Base-by-base conservation (phyloP, 2,888 invertebrate genomes). In the Lasius fuliginosus region DNA sequence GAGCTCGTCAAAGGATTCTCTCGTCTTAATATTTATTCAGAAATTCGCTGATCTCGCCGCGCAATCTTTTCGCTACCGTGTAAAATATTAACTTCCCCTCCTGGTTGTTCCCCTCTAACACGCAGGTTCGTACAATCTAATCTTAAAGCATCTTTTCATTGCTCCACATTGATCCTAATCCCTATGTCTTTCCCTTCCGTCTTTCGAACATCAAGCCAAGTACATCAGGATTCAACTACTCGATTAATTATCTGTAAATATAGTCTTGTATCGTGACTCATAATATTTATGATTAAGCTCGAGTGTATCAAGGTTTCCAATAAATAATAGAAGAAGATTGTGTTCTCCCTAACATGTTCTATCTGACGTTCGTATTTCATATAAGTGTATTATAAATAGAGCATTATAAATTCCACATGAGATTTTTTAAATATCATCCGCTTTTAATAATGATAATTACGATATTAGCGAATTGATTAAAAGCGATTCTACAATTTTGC, bases 1-100 rank as follows among this genome's bases (percentile, higher is more conserved):
- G 53, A n/a, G 18, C 53, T 53, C 53, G 6, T 53, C 60, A 60
- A 15, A 60, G 60, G 0, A 15, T 58, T 74, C 68, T 85, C 88
- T 88, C 84, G 71, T 85, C 75, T 82, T 84, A 82, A 88, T 89
- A 85, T 90, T 90, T 88, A 88, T 90, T 71, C 62, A 65, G 75
- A 74, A 79, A 82, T 83, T 81, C 68, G 76, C 68, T 75, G 75
- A 85, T 53, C 58, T 83, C 68, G 81, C 85, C 68, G 74, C 85
- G 87, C 82, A 82, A 85, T 67, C 53, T 79, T 76, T 75, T 86
- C 84, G 85, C 73, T 73, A 86, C 33, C 53, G 18, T 46, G 87
- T 82, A 84, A 90, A 93, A 94, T 95, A 94, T 94, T 94, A 94
- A 92, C 94, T 94, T 94, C 95, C 92, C 95, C 94, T 94, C 93